Evolutionary conservation across 2,797 vertebrate genomes (phyloP), one percentile per base, ranked within the genome.

Genomic region (Anguilla obscura): DNA sequence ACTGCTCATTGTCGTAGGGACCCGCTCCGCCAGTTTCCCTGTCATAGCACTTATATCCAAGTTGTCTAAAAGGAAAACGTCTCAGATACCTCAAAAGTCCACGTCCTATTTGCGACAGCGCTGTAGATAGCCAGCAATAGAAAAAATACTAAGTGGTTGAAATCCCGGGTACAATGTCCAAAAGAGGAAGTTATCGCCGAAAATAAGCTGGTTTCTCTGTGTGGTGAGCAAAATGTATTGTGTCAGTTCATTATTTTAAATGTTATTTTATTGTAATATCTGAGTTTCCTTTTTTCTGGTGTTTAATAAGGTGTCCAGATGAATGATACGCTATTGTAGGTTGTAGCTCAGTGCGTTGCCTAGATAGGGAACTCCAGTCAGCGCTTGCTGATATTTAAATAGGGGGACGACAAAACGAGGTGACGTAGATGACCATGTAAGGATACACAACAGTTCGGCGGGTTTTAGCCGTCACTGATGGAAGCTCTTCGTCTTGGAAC

Each of bases 351-450:
- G 66, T 76, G 83, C 60, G 94, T 94, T 95, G 94, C 94, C 94
- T 93, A 91, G 92, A 92, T 93, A 93, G 95, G 96, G 95, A 96
- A 96, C 93, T 88, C 87, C 87, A 88, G 80, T 95, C 95, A 92
- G 92, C 93, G 92, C 95, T 94, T 48, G 79, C 60, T 85, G 58
- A 94, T 95, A 94, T 96, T 96, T 96, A 96, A 45, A 96, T 90
- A 86, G 93, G 94, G 94, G 93, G 92, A 92, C 92, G 93, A 95
- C 95, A 96, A 95, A 93, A 94, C 95, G 95, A 94, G 92, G 94
- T 97, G 96, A 97, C 96, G 96, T 97, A 97, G 95, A 96, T 97
- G 96, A 96, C 96, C 96, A 96, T 96, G 96, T 96, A 97, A 95
- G 96, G 96, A 97, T 95, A 96, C 94, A 94, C 94, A 96, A 79